Conservation (phyloP, 1,140 invertebrate genomes). For the Battus philenor region DNA sequence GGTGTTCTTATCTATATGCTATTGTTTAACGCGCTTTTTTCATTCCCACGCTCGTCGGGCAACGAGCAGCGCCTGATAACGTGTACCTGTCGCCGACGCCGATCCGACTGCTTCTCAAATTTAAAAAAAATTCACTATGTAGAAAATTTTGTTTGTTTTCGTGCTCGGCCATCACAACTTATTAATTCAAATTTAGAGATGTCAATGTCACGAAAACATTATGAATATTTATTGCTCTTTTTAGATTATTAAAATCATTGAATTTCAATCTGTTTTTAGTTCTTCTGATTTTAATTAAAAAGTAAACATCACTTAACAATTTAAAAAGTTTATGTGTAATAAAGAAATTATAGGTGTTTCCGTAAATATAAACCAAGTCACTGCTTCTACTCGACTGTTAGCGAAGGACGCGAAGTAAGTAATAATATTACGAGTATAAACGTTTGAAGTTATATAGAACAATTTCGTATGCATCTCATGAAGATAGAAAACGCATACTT, state of each 20-base stretch:
- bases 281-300: too few species aligned
- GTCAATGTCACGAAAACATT: slow-evolving; percentile 2
- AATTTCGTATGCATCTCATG: slow-evolving; percentile 57
- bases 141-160: slow-evolving; percentile 15
- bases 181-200: slow-evolving; percentile 9
- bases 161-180: neutral
- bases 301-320: too few species aligned
- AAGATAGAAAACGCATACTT: slow-evolving; percentile 46
- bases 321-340: too few species aligned
- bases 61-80: slow-evolving; percentile 52
- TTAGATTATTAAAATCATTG: too few species aligned
- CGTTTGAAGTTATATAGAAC: slow-evolving; percentile 18
- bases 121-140: slow-evolving; percentile 20
- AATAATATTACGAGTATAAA: neutral
- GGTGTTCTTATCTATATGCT: slow-evolving; percentile 61
- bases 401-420: slow-evolving; percentile 6
- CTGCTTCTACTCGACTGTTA: slow-evolving; percentile 6
- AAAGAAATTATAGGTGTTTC: too few species aligned
- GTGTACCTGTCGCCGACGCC: slow-evolving; percentile 46
- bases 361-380: too few species aligned
- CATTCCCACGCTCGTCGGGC: slow-evolving; percentile 64
- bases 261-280: too few species aligned
- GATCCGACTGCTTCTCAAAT: slow-evolving; percentile 30
- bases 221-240: too few species aligned
- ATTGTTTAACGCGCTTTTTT: slow-evolving; percentile 74